Conservation (phyloP, 2,888 invertebrate species). For the Chrysolina americana region DNA sequence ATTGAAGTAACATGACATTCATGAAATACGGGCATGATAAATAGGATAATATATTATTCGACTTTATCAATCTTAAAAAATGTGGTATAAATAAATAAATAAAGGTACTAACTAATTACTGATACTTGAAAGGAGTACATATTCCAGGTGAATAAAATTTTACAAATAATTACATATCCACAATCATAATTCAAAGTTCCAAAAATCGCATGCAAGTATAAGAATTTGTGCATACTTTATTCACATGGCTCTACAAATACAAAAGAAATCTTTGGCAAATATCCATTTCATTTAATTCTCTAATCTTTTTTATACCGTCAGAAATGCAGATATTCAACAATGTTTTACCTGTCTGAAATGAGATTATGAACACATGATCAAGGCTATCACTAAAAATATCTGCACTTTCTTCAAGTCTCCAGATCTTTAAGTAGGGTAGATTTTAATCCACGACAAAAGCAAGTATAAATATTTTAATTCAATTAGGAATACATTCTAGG, state of each 20-base stretch:
- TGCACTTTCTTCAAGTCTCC: background rate
- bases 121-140: background rate
- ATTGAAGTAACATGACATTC: background rate
- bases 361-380: conserved; percentile 17
- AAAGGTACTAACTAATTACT: background rate
- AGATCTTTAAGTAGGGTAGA: conserved; percentile 11
- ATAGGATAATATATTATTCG: background rate
- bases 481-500: conserved; percentile 12
- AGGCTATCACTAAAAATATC: conserved; percentile 11
- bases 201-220: background rate
- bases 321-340: conserved; percentile 16
- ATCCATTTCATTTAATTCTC: conserved; percentile 9
- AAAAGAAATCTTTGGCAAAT: conserved; percentile 20
- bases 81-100: conserved; percentile 17
- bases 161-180: background rate
- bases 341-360: conserved; percentile 7
- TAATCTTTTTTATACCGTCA: background rate
- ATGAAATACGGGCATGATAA: background rate
- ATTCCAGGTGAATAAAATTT: background rate
- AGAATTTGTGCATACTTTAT: background rate
- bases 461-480: background rate
- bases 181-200: background rate
- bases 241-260: background rate
- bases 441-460: background rate
- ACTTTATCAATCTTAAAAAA: background rate